Evolutionary conservation across 2,888 invertebrate species (phyloP).

Genomic region (Acronicta leporina): DNA sequence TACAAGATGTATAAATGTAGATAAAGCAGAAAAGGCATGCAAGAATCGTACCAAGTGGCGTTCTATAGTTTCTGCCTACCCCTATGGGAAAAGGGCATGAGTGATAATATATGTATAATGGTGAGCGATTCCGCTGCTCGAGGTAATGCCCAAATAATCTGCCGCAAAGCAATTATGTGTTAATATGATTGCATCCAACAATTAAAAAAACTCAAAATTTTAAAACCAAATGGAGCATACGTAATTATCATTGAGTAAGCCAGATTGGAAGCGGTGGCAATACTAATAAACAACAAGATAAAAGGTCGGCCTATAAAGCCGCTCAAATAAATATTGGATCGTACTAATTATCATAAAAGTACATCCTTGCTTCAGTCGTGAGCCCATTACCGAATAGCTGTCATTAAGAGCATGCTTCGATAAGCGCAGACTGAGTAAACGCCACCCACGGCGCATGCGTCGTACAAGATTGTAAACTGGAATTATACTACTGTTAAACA

Average conservation of each 20-base stretch:
- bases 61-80: too few species aligned
- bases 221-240: conserved; percentile 65
- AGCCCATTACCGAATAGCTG: conserved; percentile 84
- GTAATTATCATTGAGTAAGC: conserved; percentile 74
- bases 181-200: too few species aligned
- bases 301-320: conserved; percentile 78
- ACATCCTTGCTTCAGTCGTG: conserved; percentile 76
- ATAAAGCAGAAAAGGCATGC: too few species aligned
- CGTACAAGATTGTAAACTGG: conserved; percentile 71
- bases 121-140: too few species aligned
- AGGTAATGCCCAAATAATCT: too few species aligned
- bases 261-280: conserved; percentile 73
- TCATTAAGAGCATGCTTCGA: conserved; percentile 78
- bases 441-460: conserved; percentile 78
- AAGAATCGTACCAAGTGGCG: too few species aligned
- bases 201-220: conserved; percentile 50
- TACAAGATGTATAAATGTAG: too few species aligned
- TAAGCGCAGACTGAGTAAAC: conserved; percentile 71
- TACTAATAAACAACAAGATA: conserved; percentile 82
- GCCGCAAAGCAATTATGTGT: too few species aligned
- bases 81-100: too few species aligned
- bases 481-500: conserved; percentile 72
- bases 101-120: too few species aligned
- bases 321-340: conserved; percentile 83
- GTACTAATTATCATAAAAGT: conserved; percentile 86